Evolutionary conservation across 2,797 vertebrate species (phyloP).

Genomic region (Apodemus agrarius): DNA sequence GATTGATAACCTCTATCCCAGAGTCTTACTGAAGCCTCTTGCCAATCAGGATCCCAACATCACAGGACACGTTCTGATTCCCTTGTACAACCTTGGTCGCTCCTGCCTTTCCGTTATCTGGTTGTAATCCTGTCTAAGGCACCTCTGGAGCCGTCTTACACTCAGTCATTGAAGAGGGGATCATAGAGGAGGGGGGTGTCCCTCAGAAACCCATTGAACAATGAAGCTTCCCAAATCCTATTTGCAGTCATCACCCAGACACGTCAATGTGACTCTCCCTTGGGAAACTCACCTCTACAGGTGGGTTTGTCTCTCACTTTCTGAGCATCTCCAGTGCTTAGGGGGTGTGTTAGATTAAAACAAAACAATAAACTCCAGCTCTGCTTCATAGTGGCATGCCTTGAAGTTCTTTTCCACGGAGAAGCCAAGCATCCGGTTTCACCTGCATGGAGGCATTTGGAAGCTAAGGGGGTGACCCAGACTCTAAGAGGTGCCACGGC

Average conservation of each 20-base stretch:
- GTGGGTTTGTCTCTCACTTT: not conserved
- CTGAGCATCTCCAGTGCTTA: not conserved
- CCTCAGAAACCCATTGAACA: not conserved
- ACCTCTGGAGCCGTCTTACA: not conserved
- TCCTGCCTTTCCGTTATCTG: not conserved
- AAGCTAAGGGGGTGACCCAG: not conserved
- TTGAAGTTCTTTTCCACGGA: not conserved
- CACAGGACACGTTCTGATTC: not conserved
- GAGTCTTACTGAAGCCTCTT: not conserved
- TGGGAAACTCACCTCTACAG: not conserved
- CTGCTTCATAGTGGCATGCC: not conserved
- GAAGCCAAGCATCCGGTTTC: not conserved
- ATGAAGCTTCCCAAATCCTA: not conserved
- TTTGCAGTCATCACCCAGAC: not conserved
- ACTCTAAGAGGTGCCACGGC: not conserved
- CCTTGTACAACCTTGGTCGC: not conserved
- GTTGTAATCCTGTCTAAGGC: not conserved
- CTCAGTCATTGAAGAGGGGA: not conserved
- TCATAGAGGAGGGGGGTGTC: not conserved
- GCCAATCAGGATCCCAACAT: not conserved
- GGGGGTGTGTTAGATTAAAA: not conserved
- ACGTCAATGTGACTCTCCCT: not conserved
- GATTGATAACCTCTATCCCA: not conserved
- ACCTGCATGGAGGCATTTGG: not conserved
- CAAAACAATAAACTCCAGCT: not conserved